Percentiles rank a stretch among this genome's conserved stretches.
Evolutionary conservation across 2,797 vertebrate genomes (phyloP).

Genomic region (Lutjanus campechanus): DNA sequence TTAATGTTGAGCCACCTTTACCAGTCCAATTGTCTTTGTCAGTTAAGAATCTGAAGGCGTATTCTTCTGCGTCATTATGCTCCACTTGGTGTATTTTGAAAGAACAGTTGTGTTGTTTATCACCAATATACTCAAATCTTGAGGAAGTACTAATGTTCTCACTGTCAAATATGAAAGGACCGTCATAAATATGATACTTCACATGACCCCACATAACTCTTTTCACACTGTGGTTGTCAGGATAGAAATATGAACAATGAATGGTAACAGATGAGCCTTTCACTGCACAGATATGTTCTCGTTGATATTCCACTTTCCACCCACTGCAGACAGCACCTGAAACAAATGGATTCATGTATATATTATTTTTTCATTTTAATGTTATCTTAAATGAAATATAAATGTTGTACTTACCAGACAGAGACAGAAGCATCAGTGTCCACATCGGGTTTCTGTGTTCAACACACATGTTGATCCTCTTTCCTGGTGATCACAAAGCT

Average conservation of each 20-base stretch:
- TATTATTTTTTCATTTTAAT: not conserved
- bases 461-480: slow-evolving; percentile 13
- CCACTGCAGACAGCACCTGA: slow-evolving; percentile 29
- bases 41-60: not conserved
- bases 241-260: slow-evolving; percentile 27
- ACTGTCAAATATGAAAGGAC: slow-evolving; percentile 37
- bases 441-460: not conserved
- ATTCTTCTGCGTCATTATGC: not conserved
- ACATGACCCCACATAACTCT: slow-evolving; percentile 36
- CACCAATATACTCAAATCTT: slow-evolving; percentile 41
- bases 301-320: not conserved
- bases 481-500: not conserved
- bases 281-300: slow-evolving; percentile 32
- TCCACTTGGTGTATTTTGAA: slow-evolving; percentile 36
- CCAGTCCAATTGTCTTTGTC: fast-evolving
- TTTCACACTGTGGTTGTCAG: fast-evolving
- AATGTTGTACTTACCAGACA: slow-evolving; percentile 36
- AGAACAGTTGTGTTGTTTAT: slow-evolving; percentile 39
- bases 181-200: fast-evolving
- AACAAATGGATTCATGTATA: slow-evolving; percentile 6
- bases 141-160: fast-evolving
- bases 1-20: slow-evolving; percentile 60
- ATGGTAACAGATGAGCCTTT: slow-evolving; percentile 43
- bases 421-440: slow-evolving; percentile 16
- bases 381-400: not conserved